Base-by-base conservation (phyloP, 2,888 invertebrate genomes). In the Ectemnius cavifrons region DNA sequence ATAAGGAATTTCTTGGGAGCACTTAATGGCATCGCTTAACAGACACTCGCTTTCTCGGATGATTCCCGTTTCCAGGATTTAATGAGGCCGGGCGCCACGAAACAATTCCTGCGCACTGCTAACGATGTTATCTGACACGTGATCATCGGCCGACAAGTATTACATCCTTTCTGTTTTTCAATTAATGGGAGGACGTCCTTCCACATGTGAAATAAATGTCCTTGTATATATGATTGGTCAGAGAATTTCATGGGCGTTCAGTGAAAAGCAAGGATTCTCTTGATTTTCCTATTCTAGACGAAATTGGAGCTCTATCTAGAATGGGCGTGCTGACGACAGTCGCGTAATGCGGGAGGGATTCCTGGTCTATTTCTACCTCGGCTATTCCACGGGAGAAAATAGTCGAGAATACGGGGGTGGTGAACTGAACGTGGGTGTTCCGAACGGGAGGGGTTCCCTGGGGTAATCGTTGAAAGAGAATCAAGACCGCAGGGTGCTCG, bases 1-100 rank as follows among this genome's bases (percentile, higher is more conserved):
- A 79, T 79, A 81, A 79, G 49, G 70, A 62, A 72, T 75, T 75
- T 72, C 79, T 59, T 71, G 71, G 74, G 67, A 52, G 52, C 27
- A 49, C 62, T 77, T 68, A 72, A 47, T 63, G 66, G 49, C 20
- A 52, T 16, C 52, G 52, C 52, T 52, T 52, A 52, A 52, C 52
- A 52, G 14, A 14, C 52, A 16, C 8, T 37, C 45, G 37, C 56
- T 69, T 16, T 59, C 63, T 69, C 27, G 11, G 18, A 8, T 13
- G 63, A 27, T 65, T 66, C 16, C 58, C 45, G 20, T 13, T 13
- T 4, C 2, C 45, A 23, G 16, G 52, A 16, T 52, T 14, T 52
- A 16, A 14, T 16, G 16, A 52, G n/a, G 14, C 16, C 16, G 16
- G 52, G 52, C 52, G 52, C 52, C 52, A 52, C 52, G 52, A 52